These are phyloP conservation scores for Lordiphosa fenestrarum DNA, from an alignment of 2,888 invertebrate genomes.

Conservation along the genomic window DNA sequence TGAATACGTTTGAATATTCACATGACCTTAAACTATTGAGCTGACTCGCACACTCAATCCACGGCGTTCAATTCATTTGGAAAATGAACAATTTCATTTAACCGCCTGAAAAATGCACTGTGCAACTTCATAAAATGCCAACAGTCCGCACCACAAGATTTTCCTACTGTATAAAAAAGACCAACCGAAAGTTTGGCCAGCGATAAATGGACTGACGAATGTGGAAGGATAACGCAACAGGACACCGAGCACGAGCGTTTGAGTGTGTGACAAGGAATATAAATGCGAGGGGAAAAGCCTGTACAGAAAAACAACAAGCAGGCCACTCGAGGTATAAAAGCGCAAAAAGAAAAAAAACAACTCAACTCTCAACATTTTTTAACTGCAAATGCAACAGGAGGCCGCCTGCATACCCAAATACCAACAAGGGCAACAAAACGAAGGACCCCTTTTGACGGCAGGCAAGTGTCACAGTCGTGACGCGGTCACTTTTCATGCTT, in stretches of 20 bases:
- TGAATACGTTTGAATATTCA: too few relatives aligned
- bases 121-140: slow-evolving; percentile 46
- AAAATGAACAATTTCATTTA: slow-evolving; percentile 22
- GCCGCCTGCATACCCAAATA: slow-evolving; percentile 21
- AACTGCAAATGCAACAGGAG: slow-evolving; percentile 60
- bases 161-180: slow-evolving; percentile 16
- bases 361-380: slow-evolving; percentile 30
- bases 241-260: slow-evolving; percentile 12
- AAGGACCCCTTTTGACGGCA: slow-evolving; percentile 22
- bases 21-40: background rate
- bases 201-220: slow-evolving; percentile 49
- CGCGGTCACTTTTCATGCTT: slow-evolving; percentile 53
- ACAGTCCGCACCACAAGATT: slow-evolving; percentile 40
- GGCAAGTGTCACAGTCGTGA: slow-evolving; percentile 42
- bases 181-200: slow-evolving; percentile 37
- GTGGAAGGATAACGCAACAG: slow-evolving; percentile 40
- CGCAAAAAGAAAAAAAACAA: background rate
- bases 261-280: slow-evolving; percentile 44
- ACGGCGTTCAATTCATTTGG: slow-evolving; percentile 21
- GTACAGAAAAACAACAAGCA: slow-evolving; percentile 12
- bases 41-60: background rate
- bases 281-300: slow-evolving; percentile 46
- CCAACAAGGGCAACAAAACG: slow-evolving; percentile 21
- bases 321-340: slow-evolving; percentile 35
- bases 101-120: slow-evolving; percentile 29